Evolutionary conservation across 53 echinoderm and acorn worm genomes (phyloP).

Genomic region (Echinometra lucunter): DNA sequence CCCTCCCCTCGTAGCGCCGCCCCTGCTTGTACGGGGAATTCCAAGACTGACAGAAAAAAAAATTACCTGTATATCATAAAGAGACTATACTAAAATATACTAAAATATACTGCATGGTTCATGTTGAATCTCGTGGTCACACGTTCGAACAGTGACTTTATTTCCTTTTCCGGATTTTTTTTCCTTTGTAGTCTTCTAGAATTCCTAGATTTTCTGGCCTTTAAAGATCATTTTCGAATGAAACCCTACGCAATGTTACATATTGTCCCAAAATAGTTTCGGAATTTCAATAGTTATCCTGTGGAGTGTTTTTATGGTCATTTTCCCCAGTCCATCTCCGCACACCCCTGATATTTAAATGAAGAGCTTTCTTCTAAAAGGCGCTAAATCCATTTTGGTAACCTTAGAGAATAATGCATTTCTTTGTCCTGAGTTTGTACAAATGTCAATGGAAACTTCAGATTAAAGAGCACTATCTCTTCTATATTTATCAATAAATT

Average conservation of each 20-base stretch:
- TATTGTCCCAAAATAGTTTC: neutral
- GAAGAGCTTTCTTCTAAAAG: too few relatives aligned
- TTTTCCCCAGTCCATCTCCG: too few relatives aligned
- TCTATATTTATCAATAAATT: too few relatives aligned
- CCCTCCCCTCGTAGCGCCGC: too few relatives aligned
- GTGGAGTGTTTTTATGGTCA: neutral
- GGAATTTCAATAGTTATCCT: neutral
- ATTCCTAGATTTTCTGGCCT: neutral
- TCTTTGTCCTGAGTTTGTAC: too few relatives aligned
- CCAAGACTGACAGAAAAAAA: neutral
- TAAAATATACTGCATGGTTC: too few relatives aligned
- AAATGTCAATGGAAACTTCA: too few relatives aligned
- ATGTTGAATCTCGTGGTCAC: neutral
- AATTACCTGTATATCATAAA: neutral
- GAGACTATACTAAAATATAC: neutral
- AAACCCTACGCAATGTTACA: neutral
- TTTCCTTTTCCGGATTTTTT: neutral
- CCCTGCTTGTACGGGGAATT: neutral
- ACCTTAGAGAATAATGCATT: too few relatives aligned
- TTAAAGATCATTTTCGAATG: neutral
- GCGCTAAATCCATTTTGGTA: too few relatives aligned
- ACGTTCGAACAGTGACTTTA: neutral
- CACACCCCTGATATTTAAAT: too few relatives aligned
- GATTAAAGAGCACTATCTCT: too few relatives aligned
- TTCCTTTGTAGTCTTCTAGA: neutral